Evolutionary conservation across 2,113 vertebrate genomes (phyloP), one percentile per base, ranked within the genome.

Genomic region (Eidolon helvum): DNA sequence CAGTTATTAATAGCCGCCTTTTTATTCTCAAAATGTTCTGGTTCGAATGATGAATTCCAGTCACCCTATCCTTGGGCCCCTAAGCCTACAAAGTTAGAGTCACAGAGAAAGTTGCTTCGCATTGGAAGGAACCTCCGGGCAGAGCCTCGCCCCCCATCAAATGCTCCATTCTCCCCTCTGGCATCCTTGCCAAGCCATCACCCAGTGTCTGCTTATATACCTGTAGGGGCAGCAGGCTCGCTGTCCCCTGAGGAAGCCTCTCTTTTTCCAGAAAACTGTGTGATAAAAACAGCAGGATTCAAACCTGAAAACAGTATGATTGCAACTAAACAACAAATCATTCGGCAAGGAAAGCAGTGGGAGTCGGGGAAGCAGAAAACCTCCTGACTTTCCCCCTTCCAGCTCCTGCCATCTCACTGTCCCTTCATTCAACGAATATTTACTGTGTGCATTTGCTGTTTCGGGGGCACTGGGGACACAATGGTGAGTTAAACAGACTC

Each of bases 21-120:
- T 77, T 84, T n/a, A 71, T 50, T 88, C 74, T 90, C 94, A 90
- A 65, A 78, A 86, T n/a, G 48, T 94, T 93, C 78, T 91, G 38
- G 48, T 80, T 80, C 24, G 10, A 24, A 55, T 33, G 40, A 50
- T 50, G 78, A 82, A 68, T 82, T 59, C 33, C 53, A 84, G 9
- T 45, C 0, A 1, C 19, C 30, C 68, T 84, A 11, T 63, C 65
- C 33, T 74, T 71, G 68, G 55, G 50, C 8, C 18, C 38, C 57
- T 22, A 59, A 11, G 57, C 38, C 75, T 78, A 18, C 5, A 5
- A 69, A 38, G 57, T 75, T 33, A 74, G 66, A 80, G 53, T 3
- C 1, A 0, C 22, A 48, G 33, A 45, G 83, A 75, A 57, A 18
- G 22, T 33, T 63, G 33, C 50, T 38, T n/a, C 10, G 1, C 4